Base-by-base conservation (phyloP, 2,888 invertebrate genomes). In the Sinohyriopsis cumingii region DNA sequence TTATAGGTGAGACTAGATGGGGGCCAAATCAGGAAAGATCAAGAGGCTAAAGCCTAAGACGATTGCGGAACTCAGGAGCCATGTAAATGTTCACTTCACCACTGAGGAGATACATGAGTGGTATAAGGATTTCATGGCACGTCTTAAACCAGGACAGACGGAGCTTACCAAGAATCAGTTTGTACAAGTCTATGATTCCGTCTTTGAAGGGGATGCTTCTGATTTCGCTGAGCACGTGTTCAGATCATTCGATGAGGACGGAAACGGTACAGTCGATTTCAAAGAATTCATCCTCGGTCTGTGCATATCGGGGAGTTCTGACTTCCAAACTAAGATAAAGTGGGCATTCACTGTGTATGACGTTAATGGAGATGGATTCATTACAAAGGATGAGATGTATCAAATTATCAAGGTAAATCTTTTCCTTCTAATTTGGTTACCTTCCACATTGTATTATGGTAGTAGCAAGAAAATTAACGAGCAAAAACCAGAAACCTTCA, bases 261-360 rank as follows among this genome's bases (percentile, higher is more conserved):
- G 70, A 15, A 75, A 67, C 56, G 72, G 77, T 0, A 57, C 59
- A 12, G 77, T 80, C 19, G 70, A 77, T 65, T 80, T 80, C 61
- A 54, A 71, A 53, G 80, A 80, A 54, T 81, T 81, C 65, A 64
- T 79, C 18, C 63, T 78, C 20, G 81, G 81, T 6, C 59, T 81
- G n/a, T 78, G 76, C 54, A 71, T 81, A 22, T 81, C 81, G 55
- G 77, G 79, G 9, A 76, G 75, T 70, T 55, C 67, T 12, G 66
- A 75, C 25, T 55, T 69, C 22, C 72, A 77, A 19, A 67, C 45
- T 57, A 81, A 81, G 56, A 59, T 79, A 24, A 64, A 70, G 55
- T 81, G 81, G 81, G 79, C 81, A 0, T 81, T 81, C 63, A 63
- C 68, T 9, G 73, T 81, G 75, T 81, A 81, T 61, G 81, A 81